These are phyloP conservation scores for Macrotrachela quadricornifera DNA, from an alignment of 1,140 invertebrate species.

Conservation along the genomic window DNA sequence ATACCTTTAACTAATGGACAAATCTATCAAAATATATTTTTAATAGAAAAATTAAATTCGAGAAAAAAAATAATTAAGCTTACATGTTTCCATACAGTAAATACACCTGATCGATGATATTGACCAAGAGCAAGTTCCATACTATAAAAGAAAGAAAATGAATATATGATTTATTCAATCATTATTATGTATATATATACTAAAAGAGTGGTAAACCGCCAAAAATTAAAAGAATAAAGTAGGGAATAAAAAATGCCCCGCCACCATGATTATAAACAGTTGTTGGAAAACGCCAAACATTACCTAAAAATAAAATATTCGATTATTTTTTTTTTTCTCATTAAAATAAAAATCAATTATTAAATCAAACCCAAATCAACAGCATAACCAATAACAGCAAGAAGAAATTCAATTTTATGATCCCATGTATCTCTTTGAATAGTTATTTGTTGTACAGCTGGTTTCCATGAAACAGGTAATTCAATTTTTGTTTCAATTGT, in stretches of 20 bases:
- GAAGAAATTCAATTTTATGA: constrained; percentile 5
- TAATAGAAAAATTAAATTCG: background rate
- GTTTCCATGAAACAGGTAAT: too few species aligned
- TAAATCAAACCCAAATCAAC: constrained; percentile 8
- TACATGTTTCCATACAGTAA: constrained; percentile 34
- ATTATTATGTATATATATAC: too few species aligned
- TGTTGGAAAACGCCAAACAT: constrained; percentile 1
- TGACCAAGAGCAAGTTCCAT: constrained; percentile 35
- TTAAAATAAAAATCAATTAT: too few species aligned
- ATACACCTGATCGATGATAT: constrained; percentile 30
- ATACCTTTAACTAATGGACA: background rate
- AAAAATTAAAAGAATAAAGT: constrained; percentile 7
- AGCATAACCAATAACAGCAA: constrained; percentile 7
- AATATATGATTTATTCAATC: too few species aligned
- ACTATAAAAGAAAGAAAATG: too few species aligned
- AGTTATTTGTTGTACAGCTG: too few species aligned
- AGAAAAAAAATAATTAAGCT: background rate
- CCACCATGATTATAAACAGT: constrained; percentile 9
- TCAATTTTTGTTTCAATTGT: too few species aligned
- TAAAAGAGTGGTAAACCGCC: constrained; percentile 10
- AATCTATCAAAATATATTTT: background rate
- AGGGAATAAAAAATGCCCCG: constrained; percentile 11
- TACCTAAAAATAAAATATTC: too few species aligned
- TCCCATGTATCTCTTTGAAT: constrained; percentile 3
- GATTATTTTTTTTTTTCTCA: too few species aligned